Conservation (phyloP, 2,888 invertebrate genomes). For the Idaea straminata region DNA sequence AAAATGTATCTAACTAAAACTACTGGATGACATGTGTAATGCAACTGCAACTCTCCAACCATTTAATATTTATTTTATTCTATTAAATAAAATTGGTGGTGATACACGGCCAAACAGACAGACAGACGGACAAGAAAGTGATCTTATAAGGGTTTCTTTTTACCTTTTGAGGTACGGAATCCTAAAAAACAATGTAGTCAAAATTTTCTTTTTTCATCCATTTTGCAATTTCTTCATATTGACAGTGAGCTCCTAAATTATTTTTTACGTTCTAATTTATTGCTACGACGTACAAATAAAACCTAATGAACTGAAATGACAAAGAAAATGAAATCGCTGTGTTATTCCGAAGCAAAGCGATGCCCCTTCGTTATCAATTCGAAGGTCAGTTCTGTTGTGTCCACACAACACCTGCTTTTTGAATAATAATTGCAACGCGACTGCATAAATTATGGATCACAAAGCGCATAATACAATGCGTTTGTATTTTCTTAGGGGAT, state of each 20-base stretch:
- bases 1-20: too few relatives aligned
- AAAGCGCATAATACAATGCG: constrained; percentile 40
- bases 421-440: constrained; percentile 68
- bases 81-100: too few relatives aligned
- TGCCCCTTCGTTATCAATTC: constrained; percentile 29
- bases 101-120: too few relatives aligned
- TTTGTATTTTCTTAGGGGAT: constrained; percentile 77
- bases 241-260: background rate
- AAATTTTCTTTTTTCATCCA: too few relatives aligned
- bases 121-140: too few relatives aligned
- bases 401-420: constrained; percentile 62
- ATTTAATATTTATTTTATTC: too few relatives aligned
- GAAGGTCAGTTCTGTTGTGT: constrained; percentile 70
- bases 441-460: constrained; percentile 60
- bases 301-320: background rate
- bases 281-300: background rate
- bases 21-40: too few relatives aligned
- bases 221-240: background rate
- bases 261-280: background rate
- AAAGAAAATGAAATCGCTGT: constrained; percentile 20
- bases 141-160: too few relatives aligned
- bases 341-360: constrained; percentile 9
- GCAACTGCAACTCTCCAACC: too few relatives aligned
- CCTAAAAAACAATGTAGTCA: too few relatives aligned
- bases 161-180: too few relatives aligned